Percentiles rank a stretch among this genome's conserved stretches.
phyloP scores from a whole-genome alignment of 1,140 invertebrate species.

The Eupristina koningsbergeri region DNA sequence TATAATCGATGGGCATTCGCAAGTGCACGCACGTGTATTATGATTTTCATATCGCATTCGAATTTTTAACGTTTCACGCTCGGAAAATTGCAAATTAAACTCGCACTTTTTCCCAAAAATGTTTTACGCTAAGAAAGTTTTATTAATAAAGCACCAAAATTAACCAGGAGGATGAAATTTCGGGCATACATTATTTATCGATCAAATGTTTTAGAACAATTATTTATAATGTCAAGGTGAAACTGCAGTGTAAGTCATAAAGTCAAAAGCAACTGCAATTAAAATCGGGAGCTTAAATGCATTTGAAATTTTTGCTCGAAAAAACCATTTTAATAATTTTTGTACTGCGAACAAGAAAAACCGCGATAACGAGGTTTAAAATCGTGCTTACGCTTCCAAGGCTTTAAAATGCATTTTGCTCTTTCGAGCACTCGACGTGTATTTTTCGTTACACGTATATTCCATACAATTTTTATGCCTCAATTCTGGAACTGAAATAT shows the following conservation, averaged over 20 bases:
- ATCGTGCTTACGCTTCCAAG: not conserved
- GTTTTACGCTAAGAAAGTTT: too few species aligned
- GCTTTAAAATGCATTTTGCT: not conserved
- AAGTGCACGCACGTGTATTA: too few species aligned
- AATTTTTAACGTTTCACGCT: too few species aligned
- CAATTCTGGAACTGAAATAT: too few species aligned
- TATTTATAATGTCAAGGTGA: slow-evolving; percentile 31
- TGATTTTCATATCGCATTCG: too few species aligned
- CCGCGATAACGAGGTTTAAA: not conserved
- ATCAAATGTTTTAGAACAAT: not conserved
- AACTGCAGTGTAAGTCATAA: slow-evolving; percentile 1
- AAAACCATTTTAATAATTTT: not conserved
- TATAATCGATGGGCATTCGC: too few species aligned
- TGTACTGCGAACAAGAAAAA: not conserved
- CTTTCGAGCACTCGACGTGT: not conserved
- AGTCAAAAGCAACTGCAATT: not conserved
- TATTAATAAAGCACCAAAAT: too few species aligned
- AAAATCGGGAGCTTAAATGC: not conserved
- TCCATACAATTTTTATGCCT: not conserved
- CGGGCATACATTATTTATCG: too few species aligned
- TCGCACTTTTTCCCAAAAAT: too few species aligned
- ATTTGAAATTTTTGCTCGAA: not conserved
- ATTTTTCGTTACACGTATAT: not conserved
- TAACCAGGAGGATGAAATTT: not conserved
- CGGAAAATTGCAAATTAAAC: too few species aligned